Evolutionary conservation across 2,888 invertebrate species (phyloP).

Genomic region (Caenorhabditis afra): DNA sequence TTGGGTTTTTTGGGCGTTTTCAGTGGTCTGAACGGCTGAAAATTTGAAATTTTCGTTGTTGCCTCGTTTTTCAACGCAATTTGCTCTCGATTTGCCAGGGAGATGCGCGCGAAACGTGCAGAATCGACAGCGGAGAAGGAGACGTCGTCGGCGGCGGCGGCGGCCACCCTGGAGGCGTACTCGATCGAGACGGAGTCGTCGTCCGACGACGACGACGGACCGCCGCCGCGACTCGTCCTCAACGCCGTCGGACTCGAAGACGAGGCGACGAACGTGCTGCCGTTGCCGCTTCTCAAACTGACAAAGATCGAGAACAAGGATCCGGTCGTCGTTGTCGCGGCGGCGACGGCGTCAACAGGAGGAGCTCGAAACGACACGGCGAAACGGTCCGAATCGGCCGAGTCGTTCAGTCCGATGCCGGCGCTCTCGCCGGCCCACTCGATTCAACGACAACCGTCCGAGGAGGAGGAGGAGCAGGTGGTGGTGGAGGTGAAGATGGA

Average conservation of each 20-base stretch:
- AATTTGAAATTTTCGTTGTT: no score
- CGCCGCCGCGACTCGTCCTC: background rate
- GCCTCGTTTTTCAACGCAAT: no score
- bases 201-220: background rate
- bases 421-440: constrained; percentile 44
- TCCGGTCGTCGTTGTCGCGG: no score
- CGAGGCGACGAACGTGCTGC: background rate
- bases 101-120: background rate
- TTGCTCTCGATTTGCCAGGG: background rate
- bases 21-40: no score
- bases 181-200: no score
- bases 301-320: constrained; percentile 30
- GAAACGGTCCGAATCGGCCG: background rate
- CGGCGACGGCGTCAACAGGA: background rate
- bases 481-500: constrained; percentile 10
- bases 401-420: constrained; percentile 34
- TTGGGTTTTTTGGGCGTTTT: no score
- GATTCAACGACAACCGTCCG: constrained; percentile 7
- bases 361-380: background rate
- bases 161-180: no score
- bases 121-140: constrained; percentile 4
- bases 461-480: no score
- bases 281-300: background rate
- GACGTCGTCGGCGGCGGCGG: background rate
- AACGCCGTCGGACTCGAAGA: background rate